Percentiles rank a stretch among this genome's conserved stretches.
Evolutionary conservation across 2,797 vertebrate species (phyloP).

Genomic region (Gadopsis marmoratus): DNA sequence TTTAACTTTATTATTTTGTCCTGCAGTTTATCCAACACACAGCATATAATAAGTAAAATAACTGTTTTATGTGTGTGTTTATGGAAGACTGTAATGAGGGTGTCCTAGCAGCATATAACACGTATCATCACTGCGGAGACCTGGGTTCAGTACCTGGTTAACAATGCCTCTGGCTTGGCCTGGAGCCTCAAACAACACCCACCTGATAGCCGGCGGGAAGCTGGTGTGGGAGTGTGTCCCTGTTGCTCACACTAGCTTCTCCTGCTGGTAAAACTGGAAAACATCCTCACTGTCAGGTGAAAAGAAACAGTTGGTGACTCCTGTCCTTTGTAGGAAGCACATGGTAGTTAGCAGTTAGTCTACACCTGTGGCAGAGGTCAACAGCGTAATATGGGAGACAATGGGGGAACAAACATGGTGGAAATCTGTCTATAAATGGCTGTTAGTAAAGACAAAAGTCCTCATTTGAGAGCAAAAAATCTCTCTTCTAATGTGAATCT

Average conservation of each 20-base stretch:
- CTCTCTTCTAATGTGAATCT: background rate
- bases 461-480: background rate
- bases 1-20: background rate
- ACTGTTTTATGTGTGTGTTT: background rate
- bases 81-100: background rate
- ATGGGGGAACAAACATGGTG: background rate
- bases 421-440: background rate
- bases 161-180: background rate
- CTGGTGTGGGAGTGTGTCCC: background rate
- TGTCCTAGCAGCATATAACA: background rate
- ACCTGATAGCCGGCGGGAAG: constrained; percentile 1
- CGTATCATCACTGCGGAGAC: background rate
- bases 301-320: background rate
- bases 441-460: background rate
- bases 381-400: background rate
- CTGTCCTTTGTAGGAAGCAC: background rate
- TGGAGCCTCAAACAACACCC: background rate
- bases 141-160: background rate
- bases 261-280: constrained; percentile 26
- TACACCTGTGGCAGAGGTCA: constrained; percentile 1
- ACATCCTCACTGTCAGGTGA: background rate
- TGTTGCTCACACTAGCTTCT: constrained; percentile 1
- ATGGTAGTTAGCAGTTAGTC: background rate
- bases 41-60: background rate
- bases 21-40: background rate